These are phyloP conservation scores for Pseudococcus jackbeardsleyi DNA, from an alignment of 2,888 invertebrate genomes.

Conservation along the genomic window DNA sequence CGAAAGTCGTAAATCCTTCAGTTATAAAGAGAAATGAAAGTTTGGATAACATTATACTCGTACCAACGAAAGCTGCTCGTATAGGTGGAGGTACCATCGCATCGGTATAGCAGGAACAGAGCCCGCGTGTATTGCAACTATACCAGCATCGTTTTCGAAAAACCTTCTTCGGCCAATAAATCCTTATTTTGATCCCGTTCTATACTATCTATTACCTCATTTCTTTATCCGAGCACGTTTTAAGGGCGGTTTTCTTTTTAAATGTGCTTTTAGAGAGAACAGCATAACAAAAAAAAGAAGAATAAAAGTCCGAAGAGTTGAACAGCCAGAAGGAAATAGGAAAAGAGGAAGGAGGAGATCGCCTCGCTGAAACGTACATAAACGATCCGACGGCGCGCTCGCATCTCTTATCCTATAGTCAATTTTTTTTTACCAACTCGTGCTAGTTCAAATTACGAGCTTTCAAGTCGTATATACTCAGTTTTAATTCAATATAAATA, in stretches of 20 bases:
- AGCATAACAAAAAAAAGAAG: background rate
- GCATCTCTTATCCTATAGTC: background rate
- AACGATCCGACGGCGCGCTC: background rate
- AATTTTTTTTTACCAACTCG: background rate
- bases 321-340: background rate
- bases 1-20: constrained; percentile 53
- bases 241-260: constrained; percentile 53
- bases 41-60: constrained; percentile 31
- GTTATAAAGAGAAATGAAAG: constrained; percentile 63
- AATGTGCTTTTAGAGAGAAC: constrained; percentile 36
- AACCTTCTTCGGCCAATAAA: constrained; percentile 56
- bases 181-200: constrained; percentile 63
- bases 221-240: constrained; percentile 64
- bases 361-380: background rate
- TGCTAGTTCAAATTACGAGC: background rate
- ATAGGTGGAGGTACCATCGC: background rate
- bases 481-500: constrained; percentile 11
- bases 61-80: background rate
- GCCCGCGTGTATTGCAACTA: background rate
- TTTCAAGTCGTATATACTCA: background rate
- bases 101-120: background rate
- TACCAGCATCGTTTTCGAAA: constrained; percentile 39
- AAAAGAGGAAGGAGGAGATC: background rate
- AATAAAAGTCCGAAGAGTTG: background rate
- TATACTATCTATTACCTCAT: constrained; percentile 63